Evolutionary conservation across 2,797 vertebrate genomes (phyloP).

Genomic region (Psittacula derbiana): DNA sequence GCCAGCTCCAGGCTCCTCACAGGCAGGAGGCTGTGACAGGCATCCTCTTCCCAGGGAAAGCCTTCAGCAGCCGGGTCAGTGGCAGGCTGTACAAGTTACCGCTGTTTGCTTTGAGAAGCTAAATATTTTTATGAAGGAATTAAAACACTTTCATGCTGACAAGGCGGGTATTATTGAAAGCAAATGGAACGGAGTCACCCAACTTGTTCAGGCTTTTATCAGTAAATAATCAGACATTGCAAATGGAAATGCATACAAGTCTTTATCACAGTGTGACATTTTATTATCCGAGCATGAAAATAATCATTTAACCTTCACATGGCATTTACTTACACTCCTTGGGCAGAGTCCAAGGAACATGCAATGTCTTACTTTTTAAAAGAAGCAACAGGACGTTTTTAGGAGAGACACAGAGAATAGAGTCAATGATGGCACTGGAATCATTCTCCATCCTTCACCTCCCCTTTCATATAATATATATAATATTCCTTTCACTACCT

Average conservation of each 20-base stretch:
- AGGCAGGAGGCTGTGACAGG: background rate
- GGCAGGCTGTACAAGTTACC: background rate
- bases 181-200: background rate
- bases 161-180: background rate
- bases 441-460: background rate
- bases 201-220: background rate
- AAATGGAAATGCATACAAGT: slow-evolving; percentile 39
- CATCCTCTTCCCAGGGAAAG: background rate
- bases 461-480: background rate
- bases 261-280: background rate
- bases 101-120: background rate
- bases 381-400: background rate
- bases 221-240: background rate
- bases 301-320: slow-evolving; percentile 33
- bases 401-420: background rate
- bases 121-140: background rate
- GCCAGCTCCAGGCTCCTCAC: background rate
- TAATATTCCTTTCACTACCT: background rate
- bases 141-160: background rate
- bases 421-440: background rate
- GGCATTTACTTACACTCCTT: background rate
- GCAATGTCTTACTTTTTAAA: background rate
- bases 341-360: background rate
- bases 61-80: rapidly evolving
- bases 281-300: background rate